phyloP scores from a whole-genome alignment of 1,140 invertebrate genomes.

The Hylaeus volcanicus region DNA sequence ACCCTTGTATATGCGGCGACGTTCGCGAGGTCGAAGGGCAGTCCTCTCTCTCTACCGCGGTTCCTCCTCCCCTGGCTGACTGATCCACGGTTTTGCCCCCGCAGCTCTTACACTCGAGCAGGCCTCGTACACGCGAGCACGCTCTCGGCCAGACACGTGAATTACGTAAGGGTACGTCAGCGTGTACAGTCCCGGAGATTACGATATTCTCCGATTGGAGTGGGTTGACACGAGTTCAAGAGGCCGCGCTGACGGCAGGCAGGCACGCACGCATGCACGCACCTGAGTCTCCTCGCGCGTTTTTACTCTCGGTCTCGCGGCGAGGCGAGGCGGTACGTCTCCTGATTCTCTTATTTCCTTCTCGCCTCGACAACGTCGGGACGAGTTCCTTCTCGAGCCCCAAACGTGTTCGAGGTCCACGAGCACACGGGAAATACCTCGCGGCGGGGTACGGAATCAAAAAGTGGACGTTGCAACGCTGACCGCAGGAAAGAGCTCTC shows the following conservation, averaged over 20 bases:
- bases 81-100: slow-evolving; percentile 12
- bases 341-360: background rate
- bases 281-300: slow-evolving; percentile 7
- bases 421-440: background rate
- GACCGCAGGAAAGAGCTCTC: no score
- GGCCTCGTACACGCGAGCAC: slow-evolving; percentile 54
- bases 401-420: background rate
- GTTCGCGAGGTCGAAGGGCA: slow-evolving; percentile 62
- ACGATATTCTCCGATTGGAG: slow-evolving; percentile 66
- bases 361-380: background rate
- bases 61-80: background rate
- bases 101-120: slow-evolving; percentile 4
- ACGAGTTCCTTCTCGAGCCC: background rate
- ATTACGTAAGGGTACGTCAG: slow-evolving; percentile 63
- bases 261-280: slow-evolving; percentile 45
- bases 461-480: no score
- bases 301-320: background rate
- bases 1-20: slow-evolving; percentile 52
- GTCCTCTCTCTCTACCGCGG: slow-evolving; percentile 25
- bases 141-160: slow-evolving; percentile 61
- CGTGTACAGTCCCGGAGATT: slow-evolving; percentile 59
- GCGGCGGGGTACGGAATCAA: background rate
- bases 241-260: slow-evolving; percentile 45
- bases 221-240: slow-evolving; percentile 63
- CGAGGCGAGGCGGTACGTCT: background rate